Conservation (phyloP, 2,888 invertebrate species). For the Diabrotica balteata region DNA sequence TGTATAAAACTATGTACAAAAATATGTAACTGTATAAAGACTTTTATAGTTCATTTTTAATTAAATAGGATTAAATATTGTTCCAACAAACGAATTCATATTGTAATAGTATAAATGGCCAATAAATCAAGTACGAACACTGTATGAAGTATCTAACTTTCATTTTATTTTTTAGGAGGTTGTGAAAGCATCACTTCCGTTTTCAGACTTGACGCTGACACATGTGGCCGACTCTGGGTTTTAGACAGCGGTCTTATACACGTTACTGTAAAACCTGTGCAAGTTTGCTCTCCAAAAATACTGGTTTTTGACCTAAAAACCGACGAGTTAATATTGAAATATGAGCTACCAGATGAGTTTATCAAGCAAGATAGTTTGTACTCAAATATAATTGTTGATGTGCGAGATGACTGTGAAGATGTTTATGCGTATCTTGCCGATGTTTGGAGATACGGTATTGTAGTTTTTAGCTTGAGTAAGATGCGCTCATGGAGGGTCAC, state of each 20-base stretch:
- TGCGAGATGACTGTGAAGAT: slow-evolving; percentile 66
- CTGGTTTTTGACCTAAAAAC: slow-evolving; percentile 75
- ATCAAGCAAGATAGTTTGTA: slow-evolving; percentile 73
- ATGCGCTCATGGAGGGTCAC: slow-evolving; percentile 71
- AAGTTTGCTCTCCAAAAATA: slow-evolving; percentile 77
- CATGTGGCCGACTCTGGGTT: slow-evolving; percentile 80
- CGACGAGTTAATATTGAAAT: slow-evolving; percentile 64
- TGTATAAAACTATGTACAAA: no score
- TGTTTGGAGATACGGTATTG: slow-evolving; percentile 66
- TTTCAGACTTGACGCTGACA: slow-evolving; percentile 76
- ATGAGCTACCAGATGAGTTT: slow-evolving; percentile 70
- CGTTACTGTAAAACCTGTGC: slow-evolving; percentile 70
- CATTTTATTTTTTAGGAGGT: slow-evolving; percentile 56
- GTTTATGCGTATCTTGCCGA: slow-evolving; percentile 74
- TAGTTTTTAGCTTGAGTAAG: slow-evolving; percentile 63
- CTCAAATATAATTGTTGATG: slow-evolving; percentile 72
- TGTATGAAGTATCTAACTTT: background rate
- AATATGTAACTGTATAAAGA: no score
- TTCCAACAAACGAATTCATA: background rate
- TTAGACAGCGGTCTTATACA: slow-evolving; percentile 81
- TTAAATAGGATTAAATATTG: no score
- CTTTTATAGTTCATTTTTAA: no score
- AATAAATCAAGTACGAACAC: background rate
- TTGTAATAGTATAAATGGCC: background rate
- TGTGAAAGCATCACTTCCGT: slow-evolving; percentile 79